Evolutionary conservation across 1,140 invertebrate species (phyloP).

Genomic region (Aporrectodea caliginosa): DNA sequence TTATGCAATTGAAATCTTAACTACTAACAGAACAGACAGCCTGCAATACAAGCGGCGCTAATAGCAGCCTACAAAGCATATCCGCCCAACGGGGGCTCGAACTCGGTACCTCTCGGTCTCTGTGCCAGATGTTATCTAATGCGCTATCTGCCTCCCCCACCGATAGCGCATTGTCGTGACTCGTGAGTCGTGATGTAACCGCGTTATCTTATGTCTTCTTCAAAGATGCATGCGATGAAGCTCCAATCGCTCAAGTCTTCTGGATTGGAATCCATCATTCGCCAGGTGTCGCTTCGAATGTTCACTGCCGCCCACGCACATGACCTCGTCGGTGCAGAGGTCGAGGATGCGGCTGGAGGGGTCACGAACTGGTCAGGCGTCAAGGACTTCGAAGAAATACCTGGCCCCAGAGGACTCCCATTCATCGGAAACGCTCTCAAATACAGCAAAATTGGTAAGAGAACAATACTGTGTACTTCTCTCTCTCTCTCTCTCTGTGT

Average conservation of each 20-base stretch:
- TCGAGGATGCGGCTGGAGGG: background rate
- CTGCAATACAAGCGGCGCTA: too few species aligned
- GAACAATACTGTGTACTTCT: background rate
- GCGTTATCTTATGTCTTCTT: background rate
- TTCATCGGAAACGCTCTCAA: conserved; percentile 21
- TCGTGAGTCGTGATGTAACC: background rate
- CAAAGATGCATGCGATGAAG: background rate
- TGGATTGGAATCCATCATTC: background rate
- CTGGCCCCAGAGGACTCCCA: conserved; percentile 24
- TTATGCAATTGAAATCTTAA: too few species aligned
- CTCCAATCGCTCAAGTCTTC: background rate
- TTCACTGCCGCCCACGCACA: background rate
- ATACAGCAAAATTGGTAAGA: conserved; percentile 26
- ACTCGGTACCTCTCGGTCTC: too few species aligned
- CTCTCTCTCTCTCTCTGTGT: background rate
- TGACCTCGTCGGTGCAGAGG: background rate
- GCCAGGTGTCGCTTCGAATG: background rate
- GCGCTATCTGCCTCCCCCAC: too few species aligned
- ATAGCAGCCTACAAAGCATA: too few species aligned
- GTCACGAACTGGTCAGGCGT: background rate
- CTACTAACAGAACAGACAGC: too few species aligned
- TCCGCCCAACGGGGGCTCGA: too few species aligned
- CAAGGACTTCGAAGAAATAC: conserved; percentile 18
- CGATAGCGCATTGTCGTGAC: background rate
- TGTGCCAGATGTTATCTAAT: too few species aligned